Conservation (phyloP, 2,113 vertebrate species). For the Crotalus helleri region DNA sequence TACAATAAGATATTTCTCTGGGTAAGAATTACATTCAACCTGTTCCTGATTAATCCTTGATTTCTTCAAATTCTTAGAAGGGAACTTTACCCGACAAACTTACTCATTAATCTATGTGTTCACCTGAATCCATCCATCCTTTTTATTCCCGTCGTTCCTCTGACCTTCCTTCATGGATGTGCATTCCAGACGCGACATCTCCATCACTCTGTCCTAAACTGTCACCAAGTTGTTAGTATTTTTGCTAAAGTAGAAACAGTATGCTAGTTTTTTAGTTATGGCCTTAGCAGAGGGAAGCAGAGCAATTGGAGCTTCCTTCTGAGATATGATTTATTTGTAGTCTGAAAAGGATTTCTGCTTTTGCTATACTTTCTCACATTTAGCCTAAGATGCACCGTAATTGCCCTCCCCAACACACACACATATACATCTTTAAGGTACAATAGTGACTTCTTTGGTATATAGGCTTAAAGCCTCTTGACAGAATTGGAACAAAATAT, state of each 20-base stretch:
- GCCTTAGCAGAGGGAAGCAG: not conserved
- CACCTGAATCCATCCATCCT: conserved; percentile 14
- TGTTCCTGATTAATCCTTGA: not conserved
- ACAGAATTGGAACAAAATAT: not conserved
- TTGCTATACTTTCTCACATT: not conserved
- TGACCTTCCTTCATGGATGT: conserved; percentile 31
- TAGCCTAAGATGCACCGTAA: not conserved
- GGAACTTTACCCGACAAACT: not conserved
- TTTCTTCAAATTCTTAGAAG: not conserved
- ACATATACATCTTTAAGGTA: not conserved
- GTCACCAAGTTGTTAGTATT: conserved; percentile 28
- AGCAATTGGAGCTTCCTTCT: not conserved
- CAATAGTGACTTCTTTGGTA: not conserved
- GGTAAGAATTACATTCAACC: not conserved
- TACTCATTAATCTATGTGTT: conserved; percentile 1
- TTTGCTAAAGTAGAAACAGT: conserved; percentile 21
- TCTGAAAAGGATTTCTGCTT: not conserved
- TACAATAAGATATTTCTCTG: not conserved
- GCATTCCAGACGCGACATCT: conserved; percentile 10
- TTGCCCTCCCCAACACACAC: not conserved
- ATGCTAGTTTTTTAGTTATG: not conserved
- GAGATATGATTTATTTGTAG: not conserved
- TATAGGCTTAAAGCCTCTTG: not conserved
- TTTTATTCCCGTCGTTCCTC: conserved; percentile 1
- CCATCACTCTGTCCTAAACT: conserved; percentile 25